Evolutionary conservation across 2,797 vertebrate species (phyloP).

Genomic region (Periophthalmus magnuspinnatus): DNA sequence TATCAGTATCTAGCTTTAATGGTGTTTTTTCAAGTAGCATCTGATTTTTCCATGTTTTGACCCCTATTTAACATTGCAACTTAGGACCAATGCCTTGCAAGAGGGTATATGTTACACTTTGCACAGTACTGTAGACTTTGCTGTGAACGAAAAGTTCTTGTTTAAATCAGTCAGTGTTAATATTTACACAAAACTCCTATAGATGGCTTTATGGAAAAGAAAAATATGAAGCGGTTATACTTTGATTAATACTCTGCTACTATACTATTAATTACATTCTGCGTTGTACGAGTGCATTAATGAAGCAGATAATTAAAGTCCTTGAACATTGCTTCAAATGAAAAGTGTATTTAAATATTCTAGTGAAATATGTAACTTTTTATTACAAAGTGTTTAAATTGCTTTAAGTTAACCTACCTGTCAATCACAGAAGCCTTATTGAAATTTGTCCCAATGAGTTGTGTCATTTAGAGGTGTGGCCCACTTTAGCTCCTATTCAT

Average conservation of each 20-base stretch:
- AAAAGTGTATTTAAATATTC: neutral
- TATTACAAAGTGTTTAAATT: neutral
- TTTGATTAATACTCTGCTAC: neutral
- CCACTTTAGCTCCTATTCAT: conserved; percentile 35
- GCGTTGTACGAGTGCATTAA: neutral
- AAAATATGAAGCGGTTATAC: neutral
- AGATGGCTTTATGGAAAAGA: neutral
- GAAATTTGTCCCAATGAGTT: conserved; percentile 11
- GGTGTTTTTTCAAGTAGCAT: no score
- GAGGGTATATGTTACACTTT: no score
- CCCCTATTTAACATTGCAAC: no score
- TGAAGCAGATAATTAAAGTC: neutral
- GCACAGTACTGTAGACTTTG: neutral
- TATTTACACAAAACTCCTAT: neutral
- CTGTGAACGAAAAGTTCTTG: neutral
- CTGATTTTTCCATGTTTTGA: no score
- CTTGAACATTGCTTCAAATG: neutral
- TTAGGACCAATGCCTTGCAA: no score
- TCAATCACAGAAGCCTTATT: conserved; percentile 1
- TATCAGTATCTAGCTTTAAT: no score
- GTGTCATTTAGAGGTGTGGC: conserved; percentile 8
- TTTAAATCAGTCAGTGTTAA: neutral
- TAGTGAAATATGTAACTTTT: neutral
- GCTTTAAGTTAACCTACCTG: conserved; percentile 7
- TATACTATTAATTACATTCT: neutral